These are phyloP conservation scores for Heliconius eleuchia DNA, from an alignment of 1,140 invertebrate genomes.

Conservation along the genomic window DNA sequence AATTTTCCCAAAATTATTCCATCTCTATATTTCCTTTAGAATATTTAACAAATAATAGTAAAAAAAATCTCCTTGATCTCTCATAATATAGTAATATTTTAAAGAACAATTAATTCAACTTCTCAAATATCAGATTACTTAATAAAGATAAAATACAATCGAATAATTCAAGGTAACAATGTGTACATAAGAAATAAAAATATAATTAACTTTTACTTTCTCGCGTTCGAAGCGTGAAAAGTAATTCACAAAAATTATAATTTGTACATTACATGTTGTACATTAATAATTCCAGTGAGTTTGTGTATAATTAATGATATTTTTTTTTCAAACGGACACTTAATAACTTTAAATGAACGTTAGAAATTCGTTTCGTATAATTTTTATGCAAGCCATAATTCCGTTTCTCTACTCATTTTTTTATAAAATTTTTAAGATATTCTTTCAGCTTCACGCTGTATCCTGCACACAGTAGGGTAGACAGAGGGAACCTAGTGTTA, in stretches of 20 bases:
- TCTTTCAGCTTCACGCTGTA: no score
- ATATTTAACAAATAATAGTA: no score
- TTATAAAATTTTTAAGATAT: no score
- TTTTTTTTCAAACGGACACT: not conserved
- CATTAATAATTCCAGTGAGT: not conserved
- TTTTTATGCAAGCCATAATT: no score
- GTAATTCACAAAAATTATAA: constrained; percentile 2
- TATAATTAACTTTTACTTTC: constrained; percentile 10
- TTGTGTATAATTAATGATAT: not conserved
- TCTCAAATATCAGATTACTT: not conserved
- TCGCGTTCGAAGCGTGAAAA: constrained; percentile 2
- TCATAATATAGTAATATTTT: no score
- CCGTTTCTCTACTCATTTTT: no score
- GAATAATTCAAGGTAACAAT: not conserved
- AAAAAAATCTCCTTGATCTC: no score
- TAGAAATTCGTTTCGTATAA: not conserved
- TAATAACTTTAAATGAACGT: not conserved
- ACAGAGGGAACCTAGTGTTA: no score
- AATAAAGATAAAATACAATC: not conserved
- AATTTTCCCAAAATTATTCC: no score
- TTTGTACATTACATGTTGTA: not conserved
- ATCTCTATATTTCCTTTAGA: no score
- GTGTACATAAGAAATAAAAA: not conserved
- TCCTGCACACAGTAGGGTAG: no score
- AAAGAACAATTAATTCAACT: not conserved